Evolutionary conservation across 1,140 invertebrate genomes (phyloP).

Genomic region (Venustaconcha ellipsiformis): DNA sequence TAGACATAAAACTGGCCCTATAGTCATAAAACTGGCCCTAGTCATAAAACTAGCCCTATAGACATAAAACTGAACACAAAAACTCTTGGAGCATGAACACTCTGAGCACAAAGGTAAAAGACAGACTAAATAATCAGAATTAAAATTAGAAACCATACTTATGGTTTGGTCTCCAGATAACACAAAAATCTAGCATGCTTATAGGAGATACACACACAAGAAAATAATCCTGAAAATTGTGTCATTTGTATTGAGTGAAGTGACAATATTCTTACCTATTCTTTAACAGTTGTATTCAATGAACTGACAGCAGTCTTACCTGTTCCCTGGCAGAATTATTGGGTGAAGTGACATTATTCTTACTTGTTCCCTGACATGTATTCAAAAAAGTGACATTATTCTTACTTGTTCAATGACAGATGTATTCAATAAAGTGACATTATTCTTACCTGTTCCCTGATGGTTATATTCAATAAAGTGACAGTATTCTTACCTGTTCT

Average conservation of each 20-base stretch:
- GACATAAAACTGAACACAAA: too few species aligned
- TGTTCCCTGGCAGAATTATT: conserved; percentile 92
- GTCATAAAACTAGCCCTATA: too few species aligned
- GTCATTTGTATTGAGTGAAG: conserved; percentile 74
- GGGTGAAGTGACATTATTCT: conserved; percentile 82
- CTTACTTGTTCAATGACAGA: conserved; percentile 82
- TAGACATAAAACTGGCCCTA: too few species aligned
- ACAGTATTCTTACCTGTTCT: conserved; percentile 78
- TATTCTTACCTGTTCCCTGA: conserved; percentile 83
- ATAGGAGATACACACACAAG: too few species aligned
- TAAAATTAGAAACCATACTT: too few species aligned
- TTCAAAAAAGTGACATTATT: conserved; percentile 87
- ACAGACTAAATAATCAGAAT: too few species aligned
- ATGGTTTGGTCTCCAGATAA: too few species aligned
- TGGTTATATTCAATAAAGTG: conserved; percentile 78
- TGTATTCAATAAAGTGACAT: conserved; percentile 75
- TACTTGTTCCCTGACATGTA: conserved; percentile 86
- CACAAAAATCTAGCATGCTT: too few species aligned
- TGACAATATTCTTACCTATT: conserved; percentile 77
- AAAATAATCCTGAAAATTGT: too few species aligned
- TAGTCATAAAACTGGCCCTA: too few species aligned
- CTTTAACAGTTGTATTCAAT: conserved; percentile 85
- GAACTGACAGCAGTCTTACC: conserved; percentile 61
- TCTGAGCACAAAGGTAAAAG: too few species aligned
- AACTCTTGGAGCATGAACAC: too few species aligned